Conservation (phyloP, 2,888 invertebrate genomes). For the Tetranychus piercei region DNA sequence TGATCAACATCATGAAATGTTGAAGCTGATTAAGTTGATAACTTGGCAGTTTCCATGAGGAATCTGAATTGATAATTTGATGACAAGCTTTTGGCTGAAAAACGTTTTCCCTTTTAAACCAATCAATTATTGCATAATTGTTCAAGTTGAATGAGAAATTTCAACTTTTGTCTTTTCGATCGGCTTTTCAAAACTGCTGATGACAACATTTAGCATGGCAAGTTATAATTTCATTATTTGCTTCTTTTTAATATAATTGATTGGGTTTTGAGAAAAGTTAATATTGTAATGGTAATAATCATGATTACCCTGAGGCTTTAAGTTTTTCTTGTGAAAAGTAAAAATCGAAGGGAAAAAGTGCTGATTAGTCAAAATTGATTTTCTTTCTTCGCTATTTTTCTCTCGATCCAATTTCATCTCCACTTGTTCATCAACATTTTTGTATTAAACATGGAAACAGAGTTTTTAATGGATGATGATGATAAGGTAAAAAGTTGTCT, state of each 20-base stretch:
- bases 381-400: neutral
- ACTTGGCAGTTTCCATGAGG: too few relatives aligned
- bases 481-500: neutral
- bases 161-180: too few relatives aligned
- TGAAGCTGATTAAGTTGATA: too few relatives aligned
- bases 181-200: too few relatives aligned
- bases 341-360: neutral
- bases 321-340: neutral
- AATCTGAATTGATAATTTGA: too few relatives aligned
- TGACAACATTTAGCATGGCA: too few relatives aligned
- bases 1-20: too few relatives aligned
- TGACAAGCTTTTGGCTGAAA: too few relatives aligned
- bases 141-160: too few relatives aligned
- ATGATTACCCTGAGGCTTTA: neutral
- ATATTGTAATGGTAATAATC: neutral
- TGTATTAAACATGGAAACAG: neutral
- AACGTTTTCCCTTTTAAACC: too few relatives aligned
- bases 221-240: too few relatives aligned
- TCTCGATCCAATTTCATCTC: neutral
- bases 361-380: neutral
- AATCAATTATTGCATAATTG: too few relatives aligned
- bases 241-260: neutral
- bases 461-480: neutral
- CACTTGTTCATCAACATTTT: neutral
- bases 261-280: neutral